Conservation (phyloP, 2,113 vertebrate species). For the Pachyramphus minor region DNA sequence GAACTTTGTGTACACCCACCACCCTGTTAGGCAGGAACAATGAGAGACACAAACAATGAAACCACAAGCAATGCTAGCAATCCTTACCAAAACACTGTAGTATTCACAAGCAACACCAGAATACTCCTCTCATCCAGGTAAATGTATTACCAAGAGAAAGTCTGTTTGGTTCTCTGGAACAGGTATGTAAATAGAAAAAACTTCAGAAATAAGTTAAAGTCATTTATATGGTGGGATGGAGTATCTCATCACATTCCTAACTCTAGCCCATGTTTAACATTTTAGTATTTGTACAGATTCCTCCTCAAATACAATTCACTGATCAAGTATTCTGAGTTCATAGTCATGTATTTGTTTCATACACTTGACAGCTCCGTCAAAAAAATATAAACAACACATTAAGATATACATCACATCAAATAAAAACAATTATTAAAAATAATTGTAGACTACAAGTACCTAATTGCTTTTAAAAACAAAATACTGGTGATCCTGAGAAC, state of each 20-base stretch:
- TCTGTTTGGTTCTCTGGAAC: neutral
- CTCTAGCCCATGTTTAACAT: neutral
- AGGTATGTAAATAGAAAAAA: neutral
- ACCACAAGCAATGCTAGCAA: neutral
- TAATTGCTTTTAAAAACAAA: neutral
- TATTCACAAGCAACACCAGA: neutral
- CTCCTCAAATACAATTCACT: neutral
- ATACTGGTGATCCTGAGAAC: conserved; percentile 7
- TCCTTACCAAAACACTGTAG: neutral
- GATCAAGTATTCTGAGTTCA: neutral
- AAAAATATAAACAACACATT: neutral
- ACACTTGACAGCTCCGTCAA: neutral
- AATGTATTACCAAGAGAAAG: neutral
- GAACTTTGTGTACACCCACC: neutral
- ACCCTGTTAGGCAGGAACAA: neutral
- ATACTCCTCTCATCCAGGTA: neutral
- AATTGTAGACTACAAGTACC: neutral
- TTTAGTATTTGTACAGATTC: neutral
- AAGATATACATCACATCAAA: neutral
- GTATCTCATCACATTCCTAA: neutral
- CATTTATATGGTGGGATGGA: neutral
- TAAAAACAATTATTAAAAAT: neutral
- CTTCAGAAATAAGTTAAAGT: neutral
- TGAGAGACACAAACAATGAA: neutral
- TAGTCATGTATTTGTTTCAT: neutral